Percentiles rank a stretch among this genome's conserved stretches.
These are phyloP conservation scores for Dastarcus helophoroides DNA, from an alignment of 2,888 invertebrate species.

Conservation along the genomic window DNA sequence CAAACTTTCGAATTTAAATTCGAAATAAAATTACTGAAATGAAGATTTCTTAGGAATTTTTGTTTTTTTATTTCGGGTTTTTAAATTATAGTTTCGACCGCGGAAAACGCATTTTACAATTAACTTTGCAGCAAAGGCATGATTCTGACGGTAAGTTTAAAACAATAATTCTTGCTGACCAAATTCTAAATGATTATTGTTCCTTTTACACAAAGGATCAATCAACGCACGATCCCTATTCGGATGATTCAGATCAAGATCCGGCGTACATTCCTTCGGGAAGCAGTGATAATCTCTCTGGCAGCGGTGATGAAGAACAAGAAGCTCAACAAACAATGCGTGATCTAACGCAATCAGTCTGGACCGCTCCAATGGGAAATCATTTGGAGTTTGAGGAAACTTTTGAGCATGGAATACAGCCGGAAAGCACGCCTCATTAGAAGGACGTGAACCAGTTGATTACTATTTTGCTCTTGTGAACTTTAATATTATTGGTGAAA, in stretches of 20 bases:
- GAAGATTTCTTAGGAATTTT: too few relatives aligned
- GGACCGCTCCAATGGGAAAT: slow-evolving; percentile 11
- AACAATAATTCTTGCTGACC: too few relatives aligned
- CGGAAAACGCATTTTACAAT: too few relatives aligned
- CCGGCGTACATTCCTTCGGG: slow-evolving; percentile 9
- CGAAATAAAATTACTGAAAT: too few relatives aligned
- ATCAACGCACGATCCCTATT: slow-evolving; percentile 10
- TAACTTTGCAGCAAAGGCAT: too few relatives aligned
- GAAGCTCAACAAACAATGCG: slow-evolving; percentile 9
- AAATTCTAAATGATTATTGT: slow-evolving; percentile 6
- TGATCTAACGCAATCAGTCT: slow-evolving; percentile 12
- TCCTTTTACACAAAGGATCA: slow-evolving; percentile 10
- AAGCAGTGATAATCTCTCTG: slow-evolving; percentile 1
- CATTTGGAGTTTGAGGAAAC: slow-evolving; percentile 13
- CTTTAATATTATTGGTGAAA: slow-evolving; percentile 6
- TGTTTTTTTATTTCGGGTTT: too few relatives aligned
- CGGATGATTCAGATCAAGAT: slow-evolving; percentile 9
- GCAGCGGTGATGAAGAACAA: slow-evolving; percentile 7
- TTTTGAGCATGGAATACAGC: slow-evolving; percentile 12
- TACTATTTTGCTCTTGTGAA: slow-evolving; percentile 10
- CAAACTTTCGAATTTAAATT: too few relatives aligned
- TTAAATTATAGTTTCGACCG: too few relatives aligned
- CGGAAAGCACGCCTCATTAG: slow-evolving; percentile 10
- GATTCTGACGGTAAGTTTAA: too few relatives aligned
- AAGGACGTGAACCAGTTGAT: slow-evolving; percentile 5